phyloP scores from a whole-genome alignment of 2,113 vertebrate species.

The Lathamus discolor region DNA sequence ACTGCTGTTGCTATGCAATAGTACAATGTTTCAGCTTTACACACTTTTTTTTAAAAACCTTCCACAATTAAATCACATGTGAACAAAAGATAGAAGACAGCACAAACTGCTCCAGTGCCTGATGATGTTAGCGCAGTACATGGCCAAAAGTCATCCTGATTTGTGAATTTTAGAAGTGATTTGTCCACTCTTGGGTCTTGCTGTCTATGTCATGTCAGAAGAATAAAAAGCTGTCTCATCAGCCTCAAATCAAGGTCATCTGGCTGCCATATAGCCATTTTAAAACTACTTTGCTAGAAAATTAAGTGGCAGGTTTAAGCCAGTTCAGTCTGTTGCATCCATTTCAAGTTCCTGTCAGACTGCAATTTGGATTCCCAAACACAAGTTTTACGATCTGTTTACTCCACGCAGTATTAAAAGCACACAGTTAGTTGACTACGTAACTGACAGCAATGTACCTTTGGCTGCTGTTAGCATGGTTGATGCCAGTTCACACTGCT shows the following conservation, averaged over 20 bases:
- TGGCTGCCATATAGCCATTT: not conserved
- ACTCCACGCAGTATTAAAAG: not conserved
- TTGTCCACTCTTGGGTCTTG: not conserved
- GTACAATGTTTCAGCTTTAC: not conserved
- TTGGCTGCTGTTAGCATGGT: conserved; percentile 95
- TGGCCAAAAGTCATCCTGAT: not conserved
- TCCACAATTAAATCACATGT: not conserved
- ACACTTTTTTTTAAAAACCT: not conserved
- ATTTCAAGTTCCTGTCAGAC: not conserved
- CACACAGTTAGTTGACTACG: not conserved
- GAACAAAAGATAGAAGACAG: not conserved
- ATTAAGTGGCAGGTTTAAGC: not conserved
- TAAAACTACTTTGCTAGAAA: not conserved
- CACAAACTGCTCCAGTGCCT: not conserved
- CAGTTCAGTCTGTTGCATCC: not conserved
- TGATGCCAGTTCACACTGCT: conserved; percentile 93
- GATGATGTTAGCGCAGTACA: not conserved
- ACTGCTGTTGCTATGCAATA: not conserved
- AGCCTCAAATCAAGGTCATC: not conserved
- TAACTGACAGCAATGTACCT: conserved; percentile 75
- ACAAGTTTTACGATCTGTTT: not conserved
- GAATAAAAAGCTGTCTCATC: not conserved
- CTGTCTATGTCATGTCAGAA: not conserved
- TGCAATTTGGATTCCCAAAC: not conserved
- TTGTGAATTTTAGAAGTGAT: not conserved